Percentiles rank a stretch among this genome's conserved stretches.
Evolutionary conservation across 2,888 invertebrate genomes (phyloP).

Genomic region (Orchesella flavescens): DNA sequence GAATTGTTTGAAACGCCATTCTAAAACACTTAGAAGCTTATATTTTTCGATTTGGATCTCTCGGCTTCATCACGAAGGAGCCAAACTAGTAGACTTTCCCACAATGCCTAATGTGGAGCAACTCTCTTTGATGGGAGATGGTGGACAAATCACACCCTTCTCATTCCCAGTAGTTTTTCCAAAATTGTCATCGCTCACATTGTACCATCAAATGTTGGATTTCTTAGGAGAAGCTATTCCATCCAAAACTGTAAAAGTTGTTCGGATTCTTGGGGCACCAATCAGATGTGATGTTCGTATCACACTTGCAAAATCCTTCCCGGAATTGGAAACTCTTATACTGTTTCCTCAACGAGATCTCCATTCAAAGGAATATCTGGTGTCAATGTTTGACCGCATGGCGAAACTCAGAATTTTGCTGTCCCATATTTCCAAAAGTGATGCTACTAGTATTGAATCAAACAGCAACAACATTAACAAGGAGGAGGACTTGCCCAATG

Average conservation of each 20-base stretch:
- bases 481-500: slow-evolving; percentile 48
- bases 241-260: slow-evolving; percentile 49
- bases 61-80: slow-evolving; percentile 46
- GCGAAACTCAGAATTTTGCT: slow-evolving; percentile 29
- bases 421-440: slow-evolving; percentile 41
- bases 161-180: slow-evolving; percentile 54
- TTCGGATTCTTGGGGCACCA: slow-evolving; percentile 43
- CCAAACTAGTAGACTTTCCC: slow-evolving; percentile 49
- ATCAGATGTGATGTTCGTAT: slow-evolving; percentile 43
- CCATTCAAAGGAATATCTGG: slow-evolving; percentile 43
- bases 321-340: slow-evolving; percentile 45
- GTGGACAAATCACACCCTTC: slow-evolving; percentile 38
- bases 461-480: slow-evolving; percentile 34
- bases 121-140: slow-evolving; percentile 50
- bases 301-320: slow-evolving; percentile 40
- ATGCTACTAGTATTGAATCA: slow-evolving; percentile 17
- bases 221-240: slow-evolving; percentile 41
- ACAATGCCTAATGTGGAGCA: slow-evolving; percentile 53
- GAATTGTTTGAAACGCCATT: slow-evolving; percentile 43
- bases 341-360: slow-evolving; percentile 46
- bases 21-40: slow-evolving; percentile 41
- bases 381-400: slow-evolving; percentile 52
- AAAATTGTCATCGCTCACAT: slow-evolving; percentile 42
- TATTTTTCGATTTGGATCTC: slow-evolving; percentile 58
- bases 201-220: slow-evolving; percentile 54